These are phyloP conservation scores for Atethmia centrago DNA, from an alignment of 2,888 invertebrate genomes.

Conservation along the genomic window DNA sequence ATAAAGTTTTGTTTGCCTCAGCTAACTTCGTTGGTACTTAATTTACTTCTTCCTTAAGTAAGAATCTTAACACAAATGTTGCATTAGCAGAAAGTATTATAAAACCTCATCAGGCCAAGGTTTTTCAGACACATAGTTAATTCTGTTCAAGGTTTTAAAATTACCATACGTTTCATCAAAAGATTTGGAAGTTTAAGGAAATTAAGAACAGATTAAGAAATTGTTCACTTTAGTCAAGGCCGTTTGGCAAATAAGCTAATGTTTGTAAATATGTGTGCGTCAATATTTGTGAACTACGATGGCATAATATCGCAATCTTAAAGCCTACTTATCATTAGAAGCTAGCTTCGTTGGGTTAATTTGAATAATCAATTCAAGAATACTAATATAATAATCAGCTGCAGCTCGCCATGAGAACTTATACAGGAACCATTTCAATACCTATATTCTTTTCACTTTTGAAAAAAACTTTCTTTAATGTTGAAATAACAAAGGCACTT, in stretches of 20 bases:
- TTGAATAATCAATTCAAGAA: background rate
- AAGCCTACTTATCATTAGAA: slow-evolving; percentile 7
- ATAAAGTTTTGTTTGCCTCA: slow-evolving; percentile 1
- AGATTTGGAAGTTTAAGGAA: slow-evolving; percentile 27
- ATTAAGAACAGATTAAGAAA: slow-evolving; percentile 50
- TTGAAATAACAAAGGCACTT: background rate
- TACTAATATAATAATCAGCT: too few species aligned
- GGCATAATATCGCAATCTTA: slow-evolving; percentile 22
- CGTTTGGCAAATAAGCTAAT: slow-evolving; percentile 1
- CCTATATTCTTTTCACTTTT: background rate
- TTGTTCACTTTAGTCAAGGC: slow-evolving; percentile 29
- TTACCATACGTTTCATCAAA: slow-evolving; percentile 47
- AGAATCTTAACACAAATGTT: slow-evolving; percentile 9
- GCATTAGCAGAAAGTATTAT: slow-evolving; percentile 30
- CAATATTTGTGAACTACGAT: slow-evolving; percentile 35
- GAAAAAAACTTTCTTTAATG: background rate
- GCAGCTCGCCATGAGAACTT: background rate
- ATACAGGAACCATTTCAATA: background rate
- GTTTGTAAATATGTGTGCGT: slow-evolving; percentile 30
- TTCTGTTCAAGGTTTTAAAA: slow-evolving; percentile 34
- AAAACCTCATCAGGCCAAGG: slow-evolving; percentile 22
- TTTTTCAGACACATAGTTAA: slow-evolving; percentile 10
- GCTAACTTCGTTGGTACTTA: slow-evolving; percentile 21
- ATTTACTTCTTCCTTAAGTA: slow-evolving; percentile 21
- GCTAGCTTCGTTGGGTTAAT: background rate